phyloP scores from a whole-genome alignment of 2,888 invertebrate species.

The Operophtera brumata region DNA sequence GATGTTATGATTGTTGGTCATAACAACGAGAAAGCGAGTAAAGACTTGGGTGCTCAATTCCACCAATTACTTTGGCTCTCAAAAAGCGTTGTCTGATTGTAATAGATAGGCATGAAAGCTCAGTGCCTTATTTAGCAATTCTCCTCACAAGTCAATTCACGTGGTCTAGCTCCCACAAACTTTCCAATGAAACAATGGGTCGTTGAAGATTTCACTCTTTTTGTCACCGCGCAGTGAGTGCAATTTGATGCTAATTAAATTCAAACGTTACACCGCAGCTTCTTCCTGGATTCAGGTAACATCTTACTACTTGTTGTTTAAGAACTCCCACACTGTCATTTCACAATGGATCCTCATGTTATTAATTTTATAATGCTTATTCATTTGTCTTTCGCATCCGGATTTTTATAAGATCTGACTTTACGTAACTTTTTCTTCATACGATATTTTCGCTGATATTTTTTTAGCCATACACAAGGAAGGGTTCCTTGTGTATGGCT shows the following conservation, averaged over 20 bases:
- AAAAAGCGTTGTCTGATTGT: conserved; percentile 29
- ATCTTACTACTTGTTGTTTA: conserved; percentile 43
- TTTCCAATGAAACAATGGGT: conserved; percentile 71
- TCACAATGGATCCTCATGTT: conserved; percentile 21
- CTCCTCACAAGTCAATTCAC: conserved; percentile 53
- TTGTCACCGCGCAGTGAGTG: conserved; percentile 63
- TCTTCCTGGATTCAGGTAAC: conserved; percentile 56
- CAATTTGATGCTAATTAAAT: conserved; percentile 60
- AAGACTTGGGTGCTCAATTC: neutral
- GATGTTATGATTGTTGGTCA: conserved; percentile 17
- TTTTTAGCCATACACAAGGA: no score
- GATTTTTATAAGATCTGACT: conserved; percentile 19
- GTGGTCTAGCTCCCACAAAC: conserved; percentile 66
- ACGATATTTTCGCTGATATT: no score
- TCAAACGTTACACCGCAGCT: conserved; percentile 48
- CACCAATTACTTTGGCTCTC: conserved; percentile 1
- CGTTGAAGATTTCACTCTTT: conserved; percentile 76
- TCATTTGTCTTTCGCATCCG: conserved; percentile 28
- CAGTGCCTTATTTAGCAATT: conserved; percentile 60
- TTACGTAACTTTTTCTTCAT: neutral
- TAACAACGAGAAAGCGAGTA: conserved; percentile 3
- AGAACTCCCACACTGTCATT: conserved; percentile 43
- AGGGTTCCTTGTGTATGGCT: no score
- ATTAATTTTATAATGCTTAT: conserved; percentile 30
- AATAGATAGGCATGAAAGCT: conserved; percentile 44